phyloP scores from a whole-genome alignment of 2,888 invertebrate genomes.

The Napeogenes sylphis region DNA sequence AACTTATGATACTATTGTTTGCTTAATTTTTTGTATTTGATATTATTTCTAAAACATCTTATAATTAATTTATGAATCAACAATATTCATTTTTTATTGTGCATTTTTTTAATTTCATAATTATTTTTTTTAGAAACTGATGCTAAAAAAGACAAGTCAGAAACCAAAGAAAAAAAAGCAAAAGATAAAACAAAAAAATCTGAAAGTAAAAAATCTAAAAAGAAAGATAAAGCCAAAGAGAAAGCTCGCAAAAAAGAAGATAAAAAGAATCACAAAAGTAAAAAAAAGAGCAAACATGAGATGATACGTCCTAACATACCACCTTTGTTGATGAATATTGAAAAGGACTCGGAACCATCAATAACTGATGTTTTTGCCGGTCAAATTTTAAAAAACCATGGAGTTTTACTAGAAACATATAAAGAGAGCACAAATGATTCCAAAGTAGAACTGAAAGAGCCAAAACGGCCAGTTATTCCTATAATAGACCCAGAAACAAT shows the following conservation, averaged over 20 bases:
- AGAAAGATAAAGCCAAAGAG: slow-evolving; percentile 60
- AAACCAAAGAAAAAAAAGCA: slow-evolving; percentile 68
- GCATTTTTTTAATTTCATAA: neutral
- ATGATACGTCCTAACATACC: slow-evolving; percentile 70
- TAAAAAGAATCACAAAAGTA: slow-evolving; percentile 67
- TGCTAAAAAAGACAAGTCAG: slow-evolving; percentile 54
- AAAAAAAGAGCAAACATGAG: slow-evolving; percentile 64
- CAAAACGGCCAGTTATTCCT: slow-evolving; percentile 60
- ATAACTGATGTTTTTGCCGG: slow-evolving; percentile 81
- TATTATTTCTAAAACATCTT: no score
- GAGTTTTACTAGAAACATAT: slow-evolving; percentile 51
- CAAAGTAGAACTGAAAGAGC: slow-evolving; percentile 45
- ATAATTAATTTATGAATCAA: no score
- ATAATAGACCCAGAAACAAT: slow-evolving; percentile 70
- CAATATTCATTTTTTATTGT: no score
- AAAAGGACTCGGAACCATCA: slow-evolving; percentile 72
- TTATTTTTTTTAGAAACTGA: slow-evolving; percentile 44
- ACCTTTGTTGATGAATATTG: slow-evolving; percentile 68
- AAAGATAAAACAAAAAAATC: slow-evolving; percentile 61
- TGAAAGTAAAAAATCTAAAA: slow-evolving; percentile 62
- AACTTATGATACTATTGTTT: neutral
- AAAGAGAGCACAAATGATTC: slow-evolving; percentile 51
- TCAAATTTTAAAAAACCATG: slow-evolving; percentile 77
- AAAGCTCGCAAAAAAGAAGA: slow-evolving; percentile 59
- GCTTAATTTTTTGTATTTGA: neutral